These are phyloP conservation scores for Sinelater perroti DNA, from an alignment of 2,888 invertebrate genomes.

Conservation along the genomic window DNA sequence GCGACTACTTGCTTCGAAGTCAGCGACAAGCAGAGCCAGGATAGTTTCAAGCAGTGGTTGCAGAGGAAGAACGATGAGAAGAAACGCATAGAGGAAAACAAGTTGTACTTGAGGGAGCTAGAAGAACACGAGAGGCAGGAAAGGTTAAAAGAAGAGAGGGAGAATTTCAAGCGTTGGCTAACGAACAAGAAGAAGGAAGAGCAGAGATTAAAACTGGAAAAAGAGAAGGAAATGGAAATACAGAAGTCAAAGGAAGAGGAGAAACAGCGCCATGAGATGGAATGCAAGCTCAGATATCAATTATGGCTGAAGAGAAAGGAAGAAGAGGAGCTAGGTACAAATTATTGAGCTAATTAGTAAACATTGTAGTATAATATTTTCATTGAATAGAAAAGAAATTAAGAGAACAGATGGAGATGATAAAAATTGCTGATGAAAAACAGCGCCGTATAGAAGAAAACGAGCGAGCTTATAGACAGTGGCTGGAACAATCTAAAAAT, in stretches of 20 bases:
- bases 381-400: conserved; percentile 56
- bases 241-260: conserved; percentile 50
- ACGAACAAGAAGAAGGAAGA: conserved; percentile 52
- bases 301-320: conserved; percentile 69
- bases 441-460: conserved; percentile 65
- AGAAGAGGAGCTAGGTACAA: conserved; percentile 68
- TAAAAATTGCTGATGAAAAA: conserved; percentile 64
- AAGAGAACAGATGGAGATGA: conserved; percentile 56
- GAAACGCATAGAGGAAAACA: conserved; percentile 49
- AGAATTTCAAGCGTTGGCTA: conserved; percentile 60
- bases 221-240: conserved; percentile 53
- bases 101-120: conserved; percentile 50
- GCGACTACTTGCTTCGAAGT: conserved; percentile 13
- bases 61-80: conserved; percentile 56
- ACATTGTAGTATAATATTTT: conserved; percentile 30
- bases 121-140: conserved; percentile 56
- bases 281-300: conserved; percentile 51
- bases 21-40: conserved; percentile 61
- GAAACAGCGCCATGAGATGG: conserved; percentile 52
- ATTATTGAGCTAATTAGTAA: neutral
- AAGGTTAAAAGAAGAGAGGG: conserved; percentile 56
- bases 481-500: conserved; percentile 70
- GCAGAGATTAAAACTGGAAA: conserved; percentile 59
- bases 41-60: conserved; percentile 66
- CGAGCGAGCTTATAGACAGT: conserved; percentile 68